These are phyloP conservation scores for Chromoteleia sp. DNA, from an alignment of 2,888 invertebrate species.

Conservation along the genomic window DNA sequence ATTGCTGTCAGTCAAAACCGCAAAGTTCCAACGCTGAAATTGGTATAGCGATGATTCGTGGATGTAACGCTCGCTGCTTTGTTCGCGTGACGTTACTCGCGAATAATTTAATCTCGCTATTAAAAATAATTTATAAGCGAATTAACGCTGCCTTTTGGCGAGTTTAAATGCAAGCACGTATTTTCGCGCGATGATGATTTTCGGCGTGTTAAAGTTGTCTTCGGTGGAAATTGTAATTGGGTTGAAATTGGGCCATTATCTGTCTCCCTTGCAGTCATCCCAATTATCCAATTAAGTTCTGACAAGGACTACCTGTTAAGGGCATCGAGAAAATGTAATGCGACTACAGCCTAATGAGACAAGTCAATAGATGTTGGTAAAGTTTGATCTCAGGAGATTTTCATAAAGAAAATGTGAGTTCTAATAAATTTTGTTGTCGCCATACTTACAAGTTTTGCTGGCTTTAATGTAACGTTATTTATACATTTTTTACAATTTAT, in stretches of 20 bases:
- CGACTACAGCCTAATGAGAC: constrained; percentile 27
- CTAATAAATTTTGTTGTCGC: no score
- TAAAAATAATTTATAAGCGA: constrained; percentile 60
- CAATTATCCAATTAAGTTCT: constrained; percentile 57
- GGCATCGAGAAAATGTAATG: constrained; percentile 39
- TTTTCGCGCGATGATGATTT: constrained; percentile 20
- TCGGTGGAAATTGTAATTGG: constrained; percentile 53
- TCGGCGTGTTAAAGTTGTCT: constrained; percentile 42
- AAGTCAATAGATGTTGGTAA: constrained; percentile 34
- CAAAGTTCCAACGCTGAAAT: constrained; percentile 53
- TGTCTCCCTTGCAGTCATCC: constrained; percentile 38
- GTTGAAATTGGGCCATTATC: constrained; percentile 58
- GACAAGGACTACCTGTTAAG: constrained; percentile 45
- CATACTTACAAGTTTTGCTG: no score
- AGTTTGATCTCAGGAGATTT: not conserved
- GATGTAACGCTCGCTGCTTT: constrained; percentile 36
- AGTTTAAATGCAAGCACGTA: constrained; percentile 31
- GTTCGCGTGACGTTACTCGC: constrained; percentile 50
- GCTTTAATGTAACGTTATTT: no score
- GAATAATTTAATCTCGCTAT: constrained; percentile 54
- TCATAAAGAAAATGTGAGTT: no score
- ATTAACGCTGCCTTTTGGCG: constrained; percentile 46
- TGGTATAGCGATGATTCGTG: constrained; percentile 46
- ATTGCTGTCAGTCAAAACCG: constrained; percentile 59
- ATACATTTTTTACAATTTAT: no score